phyloP scores from a whole-genome alignment of 1,140 invertebrate genomes.

The Epicauta chinensis region DNA sequence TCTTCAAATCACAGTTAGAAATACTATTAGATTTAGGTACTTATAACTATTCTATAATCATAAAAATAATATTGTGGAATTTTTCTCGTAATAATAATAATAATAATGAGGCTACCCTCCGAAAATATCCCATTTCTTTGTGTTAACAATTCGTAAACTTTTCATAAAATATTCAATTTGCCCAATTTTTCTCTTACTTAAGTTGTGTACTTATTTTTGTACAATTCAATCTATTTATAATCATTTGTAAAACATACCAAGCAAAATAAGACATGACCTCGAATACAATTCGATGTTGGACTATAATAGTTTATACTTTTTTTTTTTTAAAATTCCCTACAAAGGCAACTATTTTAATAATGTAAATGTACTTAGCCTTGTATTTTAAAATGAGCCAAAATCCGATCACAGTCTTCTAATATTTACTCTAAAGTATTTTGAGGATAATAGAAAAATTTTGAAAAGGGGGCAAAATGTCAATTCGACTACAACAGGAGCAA shows the following conservation, averaged over 20 bases:
- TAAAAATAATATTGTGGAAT: too few relatives aligned
- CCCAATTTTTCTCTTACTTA: background rate
- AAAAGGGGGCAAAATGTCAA: too few relatives aligned
- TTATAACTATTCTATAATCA: too few relatives aligned
- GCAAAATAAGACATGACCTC: too few relatives aligned
- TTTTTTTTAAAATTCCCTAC: constrained; percentile 1
- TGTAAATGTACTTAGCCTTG: too few relatives aligned
- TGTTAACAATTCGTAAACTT: background rate
- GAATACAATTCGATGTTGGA: too few relatives aligned
- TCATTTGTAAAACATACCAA: too few relatives aligned
- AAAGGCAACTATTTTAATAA: constrained; percentile 20
- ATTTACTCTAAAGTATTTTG: background rate
- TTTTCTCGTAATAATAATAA: too few relatives aligned
- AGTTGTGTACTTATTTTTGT: background rate
- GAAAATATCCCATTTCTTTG: too few relatives aligned
- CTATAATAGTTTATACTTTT: too few relatives aligned
- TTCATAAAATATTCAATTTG: background rate
- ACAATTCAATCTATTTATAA: background rate
- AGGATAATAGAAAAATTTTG: too few relatives aligned
- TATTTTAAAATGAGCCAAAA: constrained; percentile 20
- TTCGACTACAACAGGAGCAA: background rate
- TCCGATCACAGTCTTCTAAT: constrained; percentile 29
- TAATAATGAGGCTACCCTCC: too few relatives aligned
- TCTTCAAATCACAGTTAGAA: constrained; percentile 33
- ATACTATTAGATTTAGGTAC: constrained; percentile 21